These are phyloP conservation scores for Macaca nemestrina DNA, from an alignment of 2,113 vertebrate genomes.

Conservation along the genomic window DNA sequence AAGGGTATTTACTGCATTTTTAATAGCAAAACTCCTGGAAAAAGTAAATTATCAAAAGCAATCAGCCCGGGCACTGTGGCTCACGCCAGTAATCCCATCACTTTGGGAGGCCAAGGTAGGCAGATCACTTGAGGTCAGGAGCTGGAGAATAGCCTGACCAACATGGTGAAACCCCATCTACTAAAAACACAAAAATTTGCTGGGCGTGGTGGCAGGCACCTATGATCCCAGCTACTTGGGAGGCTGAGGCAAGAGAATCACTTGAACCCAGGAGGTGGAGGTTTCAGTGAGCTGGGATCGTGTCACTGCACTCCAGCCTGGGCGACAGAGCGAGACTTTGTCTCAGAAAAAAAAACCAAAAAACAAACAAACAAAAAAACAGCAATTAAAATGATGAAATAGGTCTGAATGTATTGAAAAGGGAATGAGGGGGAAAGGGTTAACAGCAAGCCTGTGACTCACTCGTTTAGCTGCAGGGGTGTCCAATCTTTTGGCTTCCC, in stretches of 20 bases:
- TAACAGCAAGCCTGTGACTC: not conserved
- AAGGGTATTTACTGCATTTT: not conserved
- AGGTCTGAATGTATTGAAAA: not conserved
- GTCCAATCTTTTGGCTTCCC: no score
- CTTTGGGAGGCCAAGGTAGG: not conserved
- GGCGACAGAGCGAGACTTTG: not conserved
- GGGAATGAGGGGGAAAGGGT: not conserved
- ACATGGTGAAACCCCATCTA: not conserved
- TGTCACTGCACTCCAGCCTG: not conserved
- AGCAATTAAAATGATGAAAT: not conserved
- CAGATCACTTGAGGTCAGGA: not conserved
- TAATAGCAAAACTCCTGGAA: not conserved
- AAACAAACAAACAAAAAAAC: not conserved
- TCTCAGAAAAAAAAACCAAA: not conserved
- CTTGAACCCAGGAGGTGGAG: not conserved
- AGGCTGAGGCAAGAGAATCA: not conserved
- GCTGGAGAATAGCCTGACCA: not conserved
- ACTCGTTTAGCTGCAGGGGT: not conserved
- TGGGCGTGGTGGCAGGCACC: fast-evolving
- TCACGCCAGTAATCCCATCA: not conserved
- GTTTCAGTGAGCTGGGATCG: not conserved
- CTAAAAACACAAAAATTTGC: not conserved
- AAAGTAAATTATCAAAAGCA: not conserved
- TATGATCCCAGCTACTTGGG: not conserved
- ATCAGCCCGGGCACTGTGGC: not conserved